These are phyloP conservation scores for Loxodonta africana DNA, from an alignment of 2,113 vertebrate species.

Conservation along the genomic window DNA sequence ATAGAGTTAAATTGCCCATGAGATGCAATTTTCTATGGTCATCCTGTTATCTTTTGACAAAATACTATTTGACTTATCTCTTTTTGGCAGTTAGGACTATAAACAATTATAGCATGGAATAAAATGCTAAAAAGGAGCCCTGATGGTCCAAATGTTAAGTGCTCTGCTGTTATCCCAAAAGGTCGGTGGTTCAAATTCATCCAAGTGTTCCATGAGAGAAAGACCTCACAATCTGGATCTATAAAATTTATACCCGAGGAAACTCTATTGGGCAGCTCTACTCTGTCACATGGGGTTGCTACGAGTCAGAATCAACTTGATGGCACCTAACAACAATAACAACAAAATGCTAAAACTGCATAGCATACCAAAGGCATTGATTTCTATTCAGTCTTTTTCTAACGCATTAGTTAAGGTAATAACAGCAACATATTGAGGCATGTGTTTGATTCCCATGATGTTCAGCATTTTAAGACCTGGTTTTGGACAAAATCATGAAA, in stretches of 20 bases:
- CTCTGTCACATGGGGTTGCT: no score
- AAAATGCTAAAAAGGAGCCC: no score
- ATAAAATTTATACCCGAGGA: no score
- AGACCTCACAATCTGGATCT: no score
- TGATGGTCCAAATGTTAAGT: no score
- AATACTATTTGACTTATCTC: slow-evolving; percentile 32
- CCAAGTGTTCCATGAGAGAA: no score
- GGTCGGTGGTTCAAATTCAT: no score
- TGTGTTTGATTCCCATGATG: background rate
- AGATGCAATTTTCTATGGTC: background rate
- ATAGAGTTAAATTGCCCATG: slow-evolving; percentile 50
- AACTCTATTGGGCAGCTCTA: no score
- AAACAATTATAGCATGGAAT: background rate
- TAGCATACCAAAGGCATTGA: background rate
- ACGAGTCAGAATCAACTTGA: no score
- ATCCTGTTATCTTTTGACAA: slow-evolving; percentile 38
- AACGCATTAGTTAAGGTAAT: slow-evolving; percentile 15
- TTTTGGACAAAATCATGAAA: background rate
- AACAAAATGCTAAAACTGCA: slow-evolving; percentile 31
- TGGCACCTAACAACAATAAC: no score
- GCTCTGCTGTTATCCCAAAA: no score
- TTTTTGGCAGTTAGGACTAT: background rate
- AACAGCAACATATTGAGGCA: background rate
- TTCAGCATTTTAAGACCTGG: background rate
- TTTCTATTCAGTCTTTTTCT: background rate